Base-by-base conservation (phyloP, 2,888 invertebrate species). In the Scaptomyza caliginosa region DNA sequence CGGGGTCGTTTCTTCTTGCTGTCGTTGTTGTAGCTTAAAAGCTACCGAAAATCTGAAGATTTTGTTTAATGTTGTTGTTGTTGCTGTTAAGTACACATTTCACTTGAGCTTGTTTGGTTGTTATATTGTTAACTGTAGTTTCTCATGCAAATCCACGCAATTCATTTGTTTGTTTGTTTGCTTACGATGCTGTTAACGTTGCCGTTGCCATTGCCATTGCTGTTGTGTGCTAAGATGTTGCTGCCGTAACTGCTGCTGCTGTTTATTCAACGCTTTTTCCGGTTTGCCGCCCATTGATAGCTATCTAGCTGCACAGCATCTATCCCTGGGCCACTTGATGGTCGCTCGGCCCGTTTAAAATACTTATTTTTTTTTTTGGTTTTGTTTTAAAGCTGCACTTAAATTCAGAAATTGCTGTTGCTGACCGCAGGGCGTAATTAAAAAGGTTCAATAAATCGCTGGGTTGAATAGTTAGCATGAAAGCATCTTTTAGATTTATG, bases 141-240 rank as follows among this genome's bases (percentile, higher is more conserved):
- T 85, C 83, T 75, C 86, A 83, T 85, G 85, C 83, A 83, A 85
- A 83, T 79, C 85, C 70, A 64, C 64, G 76, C 78, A 56, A 65
- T 69, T 64, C 68, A 56, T 68, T 67, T 70, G 66, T 69, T 62
- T 58, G 48, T 62, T 65, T 77, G 56, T 71, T 70, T 63, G 54
- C 56, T 56, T 60, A 49, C 59, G 32, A 58, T 70, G 64, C 16
- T 64, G 63, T n/a, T 57, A n/a, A n/a, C n/a, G 57, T 10, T 57
- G 68, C 8, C 36, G 54, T 10, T 42, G 45, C 4, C 57, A 56
- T 23, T 48, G 40, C n/a, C n/a, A n/a, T 40, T 65, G 52, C 66
- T 59, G 67, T 38, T 73, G 57, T 51, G n/a, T 30, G 38, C 23
- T 48, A 7, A n/a, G 48, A 5, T 55, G 38, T 8, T 30, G 32